phyloP scores from a whole-genome alignment of 2,797 vertebrate genomes.

The Vipera latastei region DNA sequence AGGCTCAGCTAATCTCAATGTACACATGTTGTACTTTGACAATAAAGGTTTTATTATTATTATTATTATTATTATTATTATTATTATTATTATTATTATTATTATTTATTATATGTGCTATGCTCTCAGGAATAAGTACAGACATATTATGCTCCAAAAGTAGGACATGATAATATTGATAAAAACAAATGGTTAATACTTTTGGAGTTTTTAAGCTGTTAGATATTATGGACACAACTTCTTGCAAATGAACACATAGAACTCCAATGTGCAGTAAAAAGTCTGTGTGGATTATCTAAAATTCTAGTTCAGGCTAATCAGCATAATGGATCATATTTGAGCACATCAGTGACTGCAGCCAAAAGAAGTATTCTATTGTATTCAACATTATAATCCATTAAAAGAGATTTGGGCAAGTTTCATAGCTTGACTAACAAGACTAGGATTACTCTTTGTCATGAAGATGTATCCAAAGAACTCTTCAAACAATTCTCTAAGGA shows the following conservation, averaged over 20 bases:
- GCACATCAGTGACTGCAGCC: background rate
- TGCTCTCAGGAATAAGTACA: background rate
- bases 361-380: background rate
- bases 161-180: conserved; percentile 35
- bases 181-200: conserved; percentile 11
- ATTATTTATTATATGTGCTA: conserved; percentile 25
- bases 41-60: too few relatives aligned
- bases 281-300: background rate
- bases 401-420: background rate
- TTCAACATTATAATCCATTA: background rate
- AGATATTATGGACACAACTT: background rate
- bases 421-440: background rate
- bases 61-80: too few relatives aligned
- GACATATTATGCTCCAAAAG: background rate
- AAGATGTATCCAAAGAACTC: background rate
- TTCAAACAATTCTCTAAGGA: background rate
- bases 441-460: background rate
- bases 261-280: background rate
- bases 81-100: too few relatives aligned
- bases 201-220: background rate
- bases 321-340: background rate
- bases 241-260: background rate
- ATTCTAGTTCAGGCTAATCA: background rate
- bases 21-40: too few relatives aligned
- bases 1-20: too few relatives aligned